Conservation (phyloP, 2,888 invertebrate genomes). For the Platycnemis pennipes region DNA sequence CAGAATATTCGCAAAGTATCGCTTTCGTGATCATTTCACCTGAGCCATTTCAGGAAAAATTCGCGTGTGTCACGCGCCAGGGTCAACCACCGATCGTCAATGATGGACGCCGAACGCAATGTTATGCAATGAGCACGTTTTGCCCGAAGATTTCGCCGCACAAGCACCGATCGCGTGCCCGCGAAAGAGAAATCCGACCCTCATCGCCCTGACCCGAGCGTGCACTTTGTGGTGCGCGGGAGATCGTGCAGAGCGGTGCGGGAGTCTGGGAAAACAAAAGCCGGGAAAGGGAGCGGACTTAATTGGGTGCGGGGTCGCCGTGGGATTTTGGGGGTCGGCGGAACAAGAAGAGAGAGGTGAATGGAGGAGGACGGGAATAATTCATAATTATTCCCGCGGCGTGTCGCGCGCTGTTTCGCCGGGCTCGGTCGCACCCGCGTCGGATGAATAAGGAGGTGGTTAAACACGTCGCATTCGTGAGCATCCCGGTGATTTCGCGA, state of each 20-base stretch:
- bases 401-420: not conserved
- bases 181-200: not conserved
- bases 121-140: not conserved
- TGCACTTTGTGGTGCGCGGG: not conserved
- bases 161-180: not conserved
- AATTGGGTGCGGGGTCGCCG: not conserved
- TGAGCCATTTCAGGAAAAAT: no score
- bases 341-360: not conserved
- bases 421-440: not conserved
- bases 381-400: not conserved
- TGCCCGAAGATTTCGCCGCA: not conserved
- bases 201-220: not conserved
- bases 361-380: not conserved
- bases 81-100: no score
- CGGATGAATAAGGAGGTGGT: conserved; percentile 6
- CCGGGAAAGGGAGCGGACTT: not conserved
- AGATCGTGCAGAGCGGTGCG: not conserved
- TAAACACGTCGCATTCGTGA: not conserved
- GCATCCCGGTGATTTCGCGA: not conserved
- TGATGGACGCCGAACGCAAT: not conserved
- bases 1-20: no score
- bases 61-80: no score
- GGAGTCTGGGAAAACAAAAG: not conserved
- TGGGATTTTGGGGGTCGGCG: not conserved
- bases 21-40: no score